Evolutionary conservation across 2,797 vertebrate genomes (phyloP).

Genomic region (Poecilia picta): DNA sequence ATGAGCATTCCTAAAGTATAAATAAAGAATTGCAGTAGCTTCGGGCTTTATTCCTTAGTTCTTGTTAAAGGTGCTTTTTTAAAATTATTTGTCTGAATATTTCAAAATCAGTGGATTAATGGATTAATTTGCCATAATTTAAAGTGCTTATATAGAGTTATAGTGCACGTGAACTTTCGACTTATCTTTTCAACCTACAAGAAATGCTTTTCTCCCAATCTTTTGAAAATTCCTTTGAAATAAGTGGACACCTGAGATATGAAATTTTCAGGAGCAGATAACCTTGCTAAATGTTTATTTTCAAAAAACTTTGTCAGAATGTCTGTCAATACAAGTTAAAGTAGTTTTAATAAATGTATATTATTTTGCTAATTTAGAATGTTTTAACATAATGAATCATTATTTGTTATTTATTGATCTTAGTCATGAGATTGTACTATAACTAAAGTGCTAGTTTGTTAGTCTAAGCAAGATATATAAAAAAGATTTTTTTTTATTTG

Average conservation of each 20-base stretch:
- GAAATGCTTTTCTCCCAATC: not conserved
- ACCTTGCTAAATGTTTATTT: not conserved
- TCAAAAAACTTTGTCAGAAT: not conserved
- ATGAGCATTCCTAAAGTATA: slow-evolving; percentile 28
- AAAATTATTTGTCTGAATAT: not conserved
- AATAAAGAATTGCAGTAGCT: slow-evolving; percentile 18
- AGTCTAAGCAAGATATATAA: not conserved
- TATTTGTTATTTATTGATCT: not conserved
- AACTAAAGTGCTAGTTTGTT: not conserved
- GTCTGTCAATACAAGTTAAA: not conserved
- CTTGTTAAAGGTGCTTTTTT: slow-evolving; percentile 1
- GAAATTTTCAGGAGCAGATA: not conserved
- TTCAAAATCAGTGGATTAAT: slow-evolving; percentile 18
- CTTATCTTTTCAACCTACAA: not conserved
- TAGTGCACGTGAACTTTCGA: not conserved
- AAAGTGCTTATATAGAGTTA: not conserved
- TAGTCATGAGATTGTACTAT: not conserved
- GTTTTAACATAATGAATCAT: not conserved
- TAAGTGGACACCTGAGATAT: not conserved
- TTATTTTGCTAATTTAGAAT: not conserved
- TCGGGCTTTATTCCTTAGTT: slow-evolving; percentile 17
- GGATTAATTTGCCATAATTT: not conserved
- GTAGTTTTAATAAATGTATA: not conserved
- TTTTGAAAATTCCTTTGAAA: not conserved
- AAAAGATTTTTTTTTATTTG: not conserved